A percentile compares a stretch with the other conserved stretches of the same genome.
These are phyloP conservation scores for Lycaena phlaeas DNA, from an alignment of 2,888 invertebrate species.

Conservation along the genomic window DNA sequence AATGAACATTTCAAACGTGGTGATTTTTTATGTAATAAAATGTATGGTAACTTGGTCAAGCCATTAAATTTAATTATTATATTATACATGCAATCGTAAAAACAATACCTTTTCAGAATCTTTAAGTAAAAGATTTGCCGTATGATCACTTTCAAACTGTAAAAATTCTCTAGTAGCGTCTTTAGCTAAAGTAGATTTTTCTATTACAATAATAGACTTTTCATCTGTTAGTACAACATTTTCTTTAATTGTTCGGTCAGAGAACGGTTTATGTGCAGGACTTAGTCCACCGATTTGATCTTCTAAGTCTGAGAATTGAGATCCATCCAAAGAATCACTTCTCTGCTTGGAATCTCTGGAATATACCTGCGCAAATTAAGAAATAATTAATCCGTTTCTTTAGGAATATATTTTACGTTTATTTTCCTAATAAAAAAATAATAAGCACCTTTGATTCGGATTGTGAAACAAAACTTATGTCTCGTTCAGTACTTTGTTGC, in stretches of 20 bases:
- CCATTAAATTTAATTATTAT: too few species aligned
- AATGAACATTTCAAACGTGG: too few species aligned
- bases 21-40: too few species aligned
- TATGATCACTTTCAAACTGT: slow-evolving; percentile 51
- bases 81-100: too few species aligned
- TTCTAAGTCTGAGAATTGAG: slow-evolving; percentile 66
- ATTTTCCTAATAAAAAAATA: too few species aligned
- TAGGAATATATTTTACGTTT: not conserved
- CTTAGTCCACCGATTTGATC: slow-evolving; percentile 60
- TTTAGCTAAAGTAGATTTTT: slow-evolving; percentile 22
- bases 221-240: slow-evolving; percentile 24
- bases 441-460: slow-evolving; percentile 70
- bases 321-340: slow-evolving; percentile 66
- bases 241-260: slow-evolving; percentile 32
- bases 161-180: slow-evolving; percentile 50
- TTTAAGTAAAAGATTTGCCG: slow-evolving; percentile 27
- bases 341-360: slow-evolving; percentile 64
- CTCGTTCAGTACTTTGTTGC: slow-evolving; percentile 63
- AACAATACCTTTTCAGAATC: slow-evolving; percentile 49
- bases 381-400: not conserved
- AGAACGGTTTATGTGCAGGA: slow-evolving; percentile 43
- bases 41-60: too few species aligned
- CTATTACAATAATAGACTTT: slow-evolving; percentile 15
- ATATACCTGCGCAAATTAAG: slow-evolving; percentile 36
- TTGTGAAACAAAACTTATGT: slow-evolving; percentile 62